Conservation (phyloP, 2,888 invertebrate genomes). For the Sepiola atlantica region DNA sequence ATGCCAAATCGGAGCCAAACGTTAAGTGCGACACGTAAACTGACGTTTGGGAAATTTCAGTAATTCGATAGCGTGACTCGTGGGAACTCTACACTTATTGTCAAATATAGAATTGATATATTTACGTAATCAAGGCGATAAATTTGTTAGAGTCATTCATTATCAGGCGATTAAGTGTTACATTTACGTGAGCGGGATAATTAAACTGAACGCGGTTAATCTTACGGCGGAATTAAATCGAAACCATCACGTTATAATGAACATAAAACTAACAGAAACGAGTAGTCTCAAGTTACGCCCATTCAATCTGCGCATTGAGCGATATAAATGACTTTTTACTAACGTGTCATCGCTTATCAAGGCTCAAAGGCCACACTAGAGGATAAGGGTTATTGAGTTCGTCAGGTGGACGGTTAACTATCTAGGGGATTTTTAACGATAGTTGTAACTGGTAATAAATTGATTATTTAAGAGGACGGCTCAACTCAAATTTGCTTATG, state of each 20-base stretch:
- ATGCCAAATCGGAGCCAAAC: not conserved
- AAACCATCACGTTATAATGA: not conserved
- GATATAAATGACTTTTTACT: too few relatives aligned
- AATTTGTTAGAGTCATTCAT: not conserved
- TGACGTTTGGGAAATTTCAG: not conserved
- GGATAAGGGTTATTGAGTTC: too few relatives aligned
- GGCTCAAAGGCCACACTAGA: too few relatives aligned
- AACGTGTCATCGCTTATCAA: too few relatives aligned
- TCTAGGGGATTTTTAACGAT: too few relatives aligned
- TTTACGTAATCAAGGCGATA: not conserved
- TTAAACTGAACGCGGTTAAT: not conserved
- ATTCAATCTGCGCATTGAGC: too few relatives aligned
- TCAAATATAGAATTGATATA: not conserved
- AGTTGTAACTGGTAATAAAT: too few relatives aligned
- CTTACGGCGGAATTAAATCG: not conserved
- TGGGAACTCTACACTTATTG: not conserved
- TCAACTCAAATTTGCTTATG: too few relatives aligned
- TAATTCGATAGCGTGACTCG: not conserved
- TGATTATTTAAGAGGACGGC: too few relatives aligned
- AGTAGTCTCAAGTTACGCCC: too few relatives aligned
- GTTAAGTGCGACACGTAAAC: not conserved
- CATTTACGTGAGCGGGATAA: not conserved
- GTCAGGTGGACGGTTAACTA: too few relatives aligned
- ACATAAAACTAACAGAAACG: too few relatives aligned
- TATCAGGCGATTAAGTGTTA: not conserved